Percentiles rank a stretch among this genome's conserved stretches.
These are phyloP conservation scores for Kuschelorhynchus macadamiae DNA, from an alignment of 2,888 invertebrate species.

Conservation along the genomic window DNA sequence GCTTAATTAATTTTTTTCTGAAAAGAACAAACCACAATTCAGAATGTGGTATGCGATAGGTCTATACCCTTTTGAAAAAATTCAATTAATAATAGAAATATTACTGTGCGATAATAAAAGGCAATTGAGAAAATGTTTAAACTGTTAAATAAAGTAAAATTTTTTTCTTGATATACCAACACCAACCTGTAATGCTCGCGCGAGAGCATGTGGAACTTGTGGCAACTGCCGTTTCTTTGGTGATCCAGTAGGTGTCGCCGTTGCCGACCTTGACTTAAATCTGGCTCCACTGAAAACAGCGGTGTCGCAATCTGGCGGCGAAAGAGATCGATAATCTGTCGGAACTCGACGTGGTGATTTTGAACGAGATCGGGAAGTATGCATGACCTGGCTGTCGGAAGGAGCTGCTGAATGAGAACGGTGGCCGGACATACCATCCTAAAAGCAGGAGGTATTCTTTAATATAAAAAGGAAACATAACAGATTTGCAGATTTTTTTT, in stretches of 20 bases:
- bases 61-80: no score
- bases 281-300: conserved; percentile 70
- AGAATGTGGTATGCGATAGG: no score
- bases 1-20: no score
- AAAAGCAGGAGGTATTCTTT: conserved; percentile 38
- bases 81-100: no score
- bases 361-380: conserved; percentile 76
- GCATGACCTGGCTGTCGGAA: conserved; percentile 74
- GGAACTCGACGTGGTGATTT: conserved; percentile 81
- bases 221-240: conserved; percentile 97
- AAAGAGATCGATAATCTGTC: conserved; percentile 82
- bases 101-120: no score
- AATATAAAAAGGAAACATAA: no score
- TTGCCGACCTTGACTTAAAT: conserved; percentile 89
- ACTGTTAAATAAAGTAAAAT: no score
- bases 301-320: conserved; percentile 76
- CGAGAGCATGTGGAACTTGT: conserved; percentile 84
- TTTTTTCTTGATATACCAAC: no score
- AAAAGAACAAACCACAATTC: no score
- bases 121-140: no score
- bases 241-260: conserved; percentile 92
- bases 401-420: conserved; percentile 92
- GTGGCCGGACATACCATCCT: conserved; percentile 72
- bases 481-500: no score
- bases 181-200: conserved; percentile 71